Evolutionary conservation across 2,113 vertebrate species (phyloP), one percentile per base, ranked within the genome.

Genomic region (Oreochromis spilurus): DNA sequence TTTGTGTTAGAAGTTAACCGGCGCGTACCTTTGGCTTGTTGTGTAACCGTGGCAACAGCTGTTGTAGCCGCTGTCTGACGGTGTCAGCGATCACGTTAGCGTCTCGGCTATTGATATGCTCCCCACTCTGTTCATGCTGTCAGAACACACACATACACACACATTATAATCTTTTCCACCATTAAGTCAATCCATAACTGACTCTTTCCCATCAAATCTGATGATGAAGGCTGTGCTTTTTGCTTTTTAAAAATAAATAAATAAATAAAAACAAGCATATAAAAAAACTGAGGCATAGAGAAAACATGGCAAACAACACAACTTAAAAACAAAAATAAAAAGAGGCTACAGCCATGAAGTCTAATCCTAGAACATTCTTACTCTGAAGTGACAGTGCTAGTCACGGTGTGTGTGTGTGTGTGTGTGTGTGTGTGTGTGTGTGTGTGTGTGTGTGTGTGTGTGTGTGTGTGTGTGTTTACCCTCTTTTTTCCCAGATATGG

Each of bases 21-120:
- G 2, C 1, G 4, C 9, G 83, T 93, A 99, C 98, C 97, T 98
- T 99, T 82, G 84, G 3, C 79, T 87, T 96, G 58, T 84, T 96
- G 82, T 96, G 96, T 89, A 88, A 93, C 93, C 91, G 95, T 79
- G 93, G 96, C 50, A 92, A 92, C 85, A 98, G 93, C 58, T 92
- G 95, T 80, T 97, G 95, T 70, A 99, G 75, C 88, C 97, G 95
- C 95, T 96, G 94, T 58, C 94, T 95, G 95, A 99, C 87, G 85
- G 95, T 75, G 87, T 97, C 94, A 50, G 96, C 95, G n/a, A 99
- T 99, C 38, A 93, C 89, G 84, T 94, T 97, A 57, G 97, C 97
- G 7, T 98, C 98, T 88, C 97, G 97, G 89, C 97, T 96, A 87
- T 98, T 97, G 91, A 99, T 95, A 43, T 96, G 91, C 70, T 99